Evolutionary conservation across 2,797 vertebrate species (phyloP), one percentile per base, ranked within the genome.

Genomic region (Crax fasciolata): DNA sequence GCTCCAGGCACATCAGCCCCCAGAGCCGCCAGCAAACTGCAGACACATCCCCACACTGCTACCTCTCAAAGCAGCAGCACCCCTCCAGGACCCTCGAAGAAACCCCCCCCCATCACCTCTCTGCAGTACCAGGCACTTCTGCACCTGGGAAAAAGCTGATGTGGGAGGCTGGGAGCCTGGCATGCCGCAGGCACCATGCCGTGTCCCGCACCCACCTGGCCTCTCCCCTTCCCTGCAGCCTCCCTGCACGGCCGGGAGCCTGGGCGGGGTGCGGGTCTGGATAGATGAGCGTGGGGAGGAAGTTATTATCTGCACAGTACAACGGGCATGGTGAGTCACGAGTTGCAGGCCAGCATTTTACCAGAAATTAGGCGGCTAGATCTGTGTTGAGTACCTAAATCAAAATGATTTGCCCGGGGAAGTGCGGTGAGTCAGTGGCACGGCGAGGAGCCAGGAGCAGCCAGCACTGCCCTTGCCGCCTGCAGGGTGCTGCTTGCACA

Each of bases 361-460:
- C 71, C 65, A 84, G 90, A 94, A 96, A 94, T 95, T 82, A 95
- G 88, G 71, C 93, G 84, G 85, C 52, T 84, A 44, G 84, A 76
- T 93, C 71, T 94, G 90, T 91, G 70, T 82, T 91, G 88, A 86
- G 93, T 92, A 82, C 90, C 71, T 73, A 87, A 96, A 97, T 95
- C 90, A 95, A 95, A 96, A 84, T 13, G 59, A 84, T 95, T 95
- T 91, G 90, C 93, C 92, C 0, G 14, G 88, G 93, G 90, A 95
- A 8, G 51, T 79, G 78, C 67, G 24, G 6, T 92, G 95, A 95
- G 96, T 96, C 94, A 95, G 91, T 17, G 55, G 68, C 79, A 90
- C 73, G 75, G 80, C 0, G 6, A 94, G 93, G 93, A 95, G 78
- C 35, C 35, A 67, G 74, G 74, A 95, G 95, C 61, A 76, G 85